A percentile compares a stretch with the other conserved stretches of the same genome.
phyloP scores from a whole-genome alignment of 2,888 invertebrate genomes.

The Epinotia bilunana region DNA sequence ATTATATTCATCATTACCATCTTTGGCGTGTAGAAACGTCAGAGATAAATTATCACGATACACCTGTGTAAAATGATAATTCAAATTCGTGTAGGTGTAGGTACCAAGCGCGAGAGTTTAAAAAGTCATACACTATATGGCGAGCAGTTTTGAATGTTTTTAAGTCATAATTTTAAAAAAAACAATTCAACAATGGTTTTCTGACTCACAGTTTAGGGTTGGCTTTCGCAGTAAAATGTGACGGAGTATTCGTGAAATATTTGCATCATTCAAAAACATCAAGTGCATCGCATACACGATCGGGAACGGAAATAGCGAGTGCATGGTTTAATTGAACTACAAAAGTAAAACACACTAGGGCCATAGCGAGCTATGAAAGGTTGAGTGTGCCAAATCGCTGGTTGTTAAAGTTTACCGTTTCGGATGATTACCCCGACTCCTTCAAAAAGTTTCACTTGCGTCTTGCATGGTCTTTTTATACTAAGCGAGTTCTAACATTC shows the following conservation, averaged over 20 bases:
- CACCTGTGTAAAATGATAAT: too few species aligned
- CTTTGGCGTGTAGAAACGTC: too few species aligned
- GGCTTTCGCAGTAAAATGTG: background rate
- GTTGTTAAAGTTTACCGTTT: conserved; percentile 63
- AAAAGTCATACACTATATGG: too few species aligned
- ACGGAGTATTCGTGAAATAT: conserved; percentile 48
- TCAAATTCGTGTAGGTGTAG: too few species aligned
- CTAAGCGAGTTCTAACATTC: background rate
- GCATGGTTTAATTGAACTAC: conserved; percentile 63
- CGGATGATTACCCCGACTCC: conserved; percentile 59
- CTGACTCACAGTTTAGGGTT: background rate
- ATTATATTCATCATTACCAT: too few species aligned
- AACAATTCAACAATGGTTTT: background rate
- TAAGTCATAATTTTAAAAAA: background rate
- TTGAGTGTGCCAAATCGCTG: conserved; percentile 71
- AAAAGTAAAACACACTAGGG: conserved; percentile 56
- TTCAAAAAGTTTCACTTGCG: conserved; percentile 49
- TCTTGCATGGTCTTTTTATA: conserved; percentile 22
- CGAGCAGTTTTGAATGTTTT: too few species aligned
- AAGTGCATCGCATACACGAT: conserved; percentile 54
- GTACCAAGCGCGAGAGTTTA: too few species aligned
- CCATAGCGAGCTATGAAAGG: conserved; percentile 56
- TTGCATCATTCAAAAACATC: conserved; percentile 53
- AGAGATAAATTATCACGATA: too few species aligned
- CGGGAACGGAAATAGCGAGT: conserved; percentile 57